phyloP scores from a whole-genome alignment of 2,113 vertebrate genomes.

The Accipiter virgatus region DNA sequence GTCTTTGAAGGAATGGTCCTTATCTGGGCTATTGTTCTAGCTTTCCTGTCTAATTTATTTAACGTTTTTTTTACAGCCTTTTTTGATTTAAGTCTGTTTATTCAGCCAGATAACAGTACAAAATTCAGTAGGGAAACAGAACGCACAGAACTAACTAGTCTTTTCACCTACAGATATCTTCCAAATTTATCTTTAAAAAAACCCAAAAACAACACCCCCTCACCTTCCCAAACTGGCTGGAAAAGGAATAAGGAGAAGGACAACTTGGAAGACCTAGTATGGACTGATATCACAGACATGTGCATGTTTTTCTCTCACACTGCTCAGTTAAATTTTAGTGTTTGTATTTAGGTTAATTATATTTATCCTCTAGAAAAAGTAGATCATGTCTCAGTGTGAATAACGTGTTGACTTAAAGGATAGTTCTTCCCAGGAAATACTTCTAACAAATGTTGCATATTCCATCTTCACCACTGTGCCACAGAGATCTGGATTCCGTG shows the following conservation, averaged over 20 bases:
- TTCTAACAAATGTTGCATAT: accelerated
- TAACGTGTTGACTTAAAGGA: not conserved
- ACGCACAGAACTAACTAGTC: not conserved
- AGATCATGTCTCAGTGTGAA: not conserved
- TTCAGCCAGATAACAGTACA: not conserved
- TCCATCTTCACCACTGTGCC: not conserved
- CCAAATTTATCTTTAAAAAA: not conserved
- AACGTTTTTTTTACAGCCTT: not conserved
- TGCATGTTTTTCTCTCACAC: not conserved
- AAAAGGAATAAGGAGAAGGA: not conserved
- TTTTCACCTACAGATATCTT: not conserved
- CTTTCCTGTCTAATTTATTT: not conserved
- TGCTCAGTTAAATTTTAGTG: not conserved
- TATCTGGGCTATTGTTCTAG: not conserved
- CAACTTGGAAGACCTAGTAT: not conserved
- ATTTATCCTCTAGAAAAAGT: not conserved
- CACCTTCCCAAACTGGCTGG: not conserved
- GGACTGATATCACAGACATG: accelerated
- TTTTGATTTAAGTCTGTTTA: not conserved
- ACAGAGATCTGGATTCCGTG: not conserved
- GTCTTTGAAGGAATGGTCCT: not conserved
- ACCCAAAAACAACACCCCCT: too few relatives aligned
- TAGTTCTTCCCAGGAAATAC: not conserved
- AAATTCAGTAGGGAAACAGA: not conserved
- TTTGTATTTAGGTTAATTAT: not conserved